Base-by-base conservation (phyloP, 2,888 invertebrate genomes). In the Acheta domesticus region DNA sequence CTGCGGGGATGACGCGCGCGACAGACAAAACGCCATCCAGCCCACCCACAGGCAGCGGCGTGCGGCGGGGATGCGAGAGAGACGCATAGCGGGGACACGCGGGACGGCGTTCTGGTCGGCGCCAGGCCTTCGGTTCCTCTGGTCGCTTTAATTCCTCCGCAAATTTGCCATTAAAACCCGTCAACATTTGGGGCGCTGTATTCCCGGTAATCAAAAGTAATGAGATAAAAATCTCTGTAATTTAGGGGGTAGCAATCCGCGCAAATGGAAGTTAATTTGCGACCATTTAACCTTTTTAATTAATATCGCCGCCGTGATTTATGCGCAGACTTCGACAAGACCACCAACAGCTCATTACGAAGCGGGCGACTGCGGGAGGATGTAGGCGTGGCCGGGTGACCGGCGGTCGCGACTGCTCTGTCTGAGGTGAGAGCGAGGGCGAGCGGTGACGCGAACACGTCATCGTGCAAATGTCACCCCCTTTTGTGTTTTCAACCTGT, bases 81-180 rank as follows among this genome's bases (percentile, higher is more conserved):
- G 62, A 62, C 16, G 62, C 62, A 5, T 14, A 62, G 62, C 4
- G 62, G n/a, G 62, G 62, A 62, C 14, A 19, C 62, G 8, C n/a
- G 62, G 62, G 36, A 36, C 36, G 36, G 36, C 36, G 36, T 8
- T 36, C 36, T 36, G 36, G 36, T 36, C 36, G 36, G 62, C 14
- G 62, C 62, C 16, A 19, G 62, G 62, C 62, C 62, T 62, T 62
- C 62, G 62, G 62, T 19, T 62, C 62, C 62, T n/a, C 36, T n/a
- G 62, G 14, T n/a, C 14, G 62, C n/a, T 62, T 62, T 62, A 62
- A 62, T 62, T 62, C n/a, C 62, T 62, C 62, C 62, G 62, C 62
- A 62, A 62, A 62, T 62, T 62, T 62, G 62, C 62, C 62, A 62
- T 62, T 62, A 62, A 62, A 62, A 62, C 62, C n/a, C 62, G 62